Conservation (phyloP, 2,113 vertebrate species). For the Seriola aureovittata region DNA sequence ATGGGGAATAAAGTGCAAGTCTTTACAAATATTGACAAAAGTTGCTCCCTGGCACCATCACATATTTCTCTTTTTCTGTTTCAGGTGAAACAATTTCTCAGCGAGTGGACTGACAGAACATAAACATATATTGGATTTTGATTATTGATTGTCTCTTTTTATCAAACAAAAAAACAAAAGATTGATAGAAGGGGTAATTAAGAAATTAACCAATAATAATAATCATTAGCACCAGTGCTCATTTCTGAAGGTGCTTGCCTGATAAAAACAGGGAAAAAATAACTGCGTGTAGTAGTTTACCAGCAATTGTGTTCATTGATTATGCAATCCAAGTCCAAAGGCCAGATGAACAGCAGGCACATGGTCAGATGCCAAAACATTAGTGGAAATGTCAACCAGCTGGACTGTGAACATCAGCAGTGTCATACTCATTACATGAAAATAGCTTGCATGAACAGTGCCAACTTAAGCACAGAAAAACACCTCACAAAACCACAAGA, state of each 20-base stretch:
- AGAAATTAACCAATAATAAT: background rate
- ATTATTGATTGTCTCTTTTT: too few species aligned
- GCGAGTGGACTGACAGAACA: too few species aligned
- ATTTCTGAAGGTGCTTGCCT: background rate
- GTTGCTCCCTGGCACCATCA: background rate
- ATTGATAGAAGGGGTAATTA: too few species aligned
- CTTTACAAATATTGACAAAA: background rate
- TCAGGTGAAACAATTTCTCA: background rate
- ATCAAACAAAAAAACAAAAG: too few species aligned
- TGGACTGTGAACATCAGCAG: conserved; percentile 41
- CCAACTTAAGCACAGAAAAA: conserved; percentile 1
- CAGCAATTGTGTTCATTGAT: background rate
- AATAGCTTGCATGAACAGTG: background rate
- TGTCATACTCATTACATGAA: conserved; percentile 8
- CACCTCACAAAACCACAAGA: background rate
- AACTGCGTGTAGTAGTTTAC: background rate
- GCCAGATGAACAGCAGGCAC: conserved; percentile 41
- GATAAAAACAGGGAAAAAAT: background rate
- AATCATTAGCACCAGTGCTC: background rate
- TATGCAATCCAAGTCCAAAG: background rate
- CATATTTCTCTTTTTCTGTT: background rate
- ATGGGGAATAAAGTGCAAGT: background rate
- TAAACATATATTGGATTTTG: too few species aligned
- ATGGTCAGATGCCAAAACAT: conserved; percentile 25
- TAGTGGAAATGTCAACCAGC: conserved; percentile 52